These are phyloP conservation scores for Napeogenes sylphis DNA, from an alignment of 2,888 invertebrate species.

Conservation along the genomic window DNA sequence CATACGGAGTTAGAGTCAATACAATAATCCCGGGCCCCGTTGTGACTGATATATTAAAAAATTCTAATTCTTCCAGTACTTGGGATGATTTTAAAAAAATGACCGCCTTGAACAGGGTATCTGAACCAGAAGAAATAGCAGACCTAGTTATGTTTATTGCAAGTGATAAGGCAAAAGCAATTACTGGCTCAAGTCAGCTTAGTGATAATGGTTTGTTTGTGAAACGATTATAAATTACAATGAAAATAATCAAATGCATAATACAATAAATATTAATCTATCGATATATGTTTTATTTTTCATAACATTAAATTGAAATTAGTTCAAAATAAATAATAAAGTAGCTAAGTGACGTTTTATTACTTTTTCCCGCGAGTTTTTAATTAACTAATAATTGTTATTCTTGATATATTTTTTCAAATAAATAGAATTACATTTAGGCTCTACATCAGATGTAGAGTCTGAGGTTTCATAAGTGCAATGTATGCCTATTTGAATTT, in stretches of 20 bases:
- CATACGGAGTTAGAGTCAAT: constrained; percentile 79
- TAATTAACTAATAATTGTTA: no score
- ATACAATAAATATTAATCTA: no score
- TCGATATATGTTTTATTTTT: no score
- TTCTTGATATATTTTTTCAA: no score
- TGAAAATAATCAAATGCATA: no score
- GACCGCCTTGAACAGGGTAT: neutral
- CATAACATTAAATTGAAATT: no score
- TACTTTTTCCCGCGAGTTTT: neutral
- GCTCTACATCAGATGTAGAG: no score
- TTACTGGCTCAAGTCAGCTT: neutral
- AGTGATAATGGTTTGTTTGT: constrained; percentile 1
- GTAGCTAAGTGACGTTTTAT: neutral
- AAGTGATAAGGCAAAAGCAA: neutral
- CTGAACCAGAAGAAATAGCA: constrained; percentile 2
- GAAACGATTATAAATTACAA: neutral
- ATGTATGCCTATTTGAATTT: no score
- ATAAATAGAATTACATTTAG: no score
- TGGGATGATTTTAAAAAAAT: constrained; percentile 3
- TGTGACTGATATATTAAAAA: constrained; percentile 20
- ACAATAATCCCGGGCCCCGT: constrained; percentile 73
- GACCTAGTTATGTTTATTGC: neutral
- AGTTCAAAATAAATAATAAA: neutral
- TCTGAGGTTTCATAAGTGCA: no score
- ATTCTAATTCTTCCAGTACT: constrained; percentile 9